These are phyloP conservation scores for Sitta europaea DNA, from an alignment of 2,113 vertebrate species.

Conservation along the genomic window DNA sequence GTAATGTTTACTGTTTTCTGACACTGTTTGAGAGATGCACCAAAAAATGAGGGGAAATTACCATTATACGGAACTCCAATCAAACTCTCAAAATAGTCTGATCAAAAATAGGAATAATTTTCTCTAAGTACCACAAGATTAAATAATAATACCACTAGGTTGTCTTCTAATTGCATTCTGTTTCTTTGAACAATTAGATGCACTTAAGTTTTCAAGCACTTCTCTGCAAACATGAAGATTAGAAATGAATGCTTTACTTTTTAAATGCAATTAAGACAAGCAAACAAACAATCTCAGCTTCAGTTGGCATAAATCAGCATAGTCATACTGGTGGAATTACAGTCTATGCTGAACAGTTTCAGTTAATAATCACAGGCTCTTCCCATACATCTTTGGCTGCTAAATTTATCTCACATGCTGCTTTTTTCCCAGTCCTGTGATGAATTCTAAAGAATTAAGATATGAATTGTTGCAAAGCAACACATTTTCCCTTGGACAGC, in stretches of 20 bases:
- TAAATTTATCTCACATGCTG: background rate
- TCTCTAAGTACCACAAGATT: background rate
- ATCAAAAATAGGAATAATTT: background rate
- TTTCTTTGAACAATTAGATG: background rate
- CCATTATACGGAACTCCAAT: background rate
- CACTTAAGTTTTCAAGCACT: background rate
- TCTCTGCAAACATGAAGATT: background rate
- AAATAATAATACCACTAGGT: background rate
- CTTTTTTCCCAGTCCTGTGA: background rate
- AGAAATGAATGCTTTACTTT: background rate
- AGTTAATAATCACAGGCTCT: background rate
- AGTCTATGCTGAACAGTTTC: background rate
- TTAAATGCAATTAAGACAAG: conserved; percentile 4
- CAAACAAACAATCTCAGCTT: background rate
- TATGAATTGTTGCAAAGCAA: background rate
- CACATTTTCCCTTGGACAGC: accelerated
- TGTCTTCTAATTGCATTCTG: background rate
- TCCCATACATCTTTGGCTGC: background rate
- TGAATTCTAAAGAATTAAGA: background rate
- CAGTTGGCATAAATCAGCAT: background rate
- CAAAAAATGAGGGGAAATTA: background rate
- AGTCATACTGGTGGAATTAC: background rate
- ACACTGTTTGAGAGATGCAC: background rate
- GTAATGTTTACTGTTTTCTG: background rate
- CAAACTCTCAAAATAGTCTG: background rate